Evolutionary conservation across 2,888 invertebrate genomes (phyloP), one percentile per base, ranked within the genome.

Genomic region (Argyra leucocephala): DNA sequence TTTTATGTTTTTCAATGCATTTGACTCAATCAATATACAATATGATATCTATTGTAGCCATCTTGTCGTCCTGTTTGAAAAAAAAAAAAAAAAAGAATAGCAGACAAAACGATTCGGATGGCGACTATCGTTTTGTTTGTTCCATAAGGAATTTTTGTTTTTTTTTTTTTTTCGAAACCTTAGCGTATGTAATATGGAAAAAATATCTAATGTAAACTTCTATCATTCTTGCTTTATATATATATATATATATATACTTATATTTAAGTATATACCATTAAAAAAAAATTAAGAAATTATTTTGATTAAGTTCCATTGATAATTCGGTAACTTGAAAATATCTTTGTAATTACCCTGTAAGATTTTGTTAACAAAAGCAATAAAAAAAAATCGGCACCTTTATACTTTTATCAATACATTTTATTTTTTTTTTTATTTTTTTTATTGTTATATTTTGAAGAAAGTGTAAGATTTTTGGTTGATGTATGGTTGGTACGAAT

Each of bases 231-330:
- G n/a, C n/a, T n/a, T n/a, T n/a, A n/a, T n/a, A n/a, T n/a, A n/a
- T n/a, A n/a, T 31, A 31, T 31, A 31, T 10, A 7, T 10, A 31
- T 31, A 31, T 31, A 10, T 31, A 31, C 31, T 7, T 31, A 31
- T 31, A 31, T 31, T 5, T 31, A 31, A n/a, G n/a, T n/a, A n/a
- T n/a, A n/a, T n/a, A n/a, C 48, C 48, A 48, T 48, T 48, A 48
- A 48, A 48, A n/a, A 48, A 48, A 48, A 48, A 48, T 48, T 48
- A 48, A 48, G 48, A 48, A 48, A 48, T 48, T 48, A 48, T 48
- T 48, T 48, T 48, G 48, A 48, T 48, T 48, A 48, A 48, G 48
- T 48, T 48, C 48, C 15, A 48, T 48, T 48, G 48, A 48, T 48
- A 48, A 48, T 48, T 48, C 48, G 48, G 48, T 48, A 48, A 48